Evolutionary conservation across 2,113 vertebrate genomes (phyloP).

Genomic region (Trogon melanurus): DNA sequence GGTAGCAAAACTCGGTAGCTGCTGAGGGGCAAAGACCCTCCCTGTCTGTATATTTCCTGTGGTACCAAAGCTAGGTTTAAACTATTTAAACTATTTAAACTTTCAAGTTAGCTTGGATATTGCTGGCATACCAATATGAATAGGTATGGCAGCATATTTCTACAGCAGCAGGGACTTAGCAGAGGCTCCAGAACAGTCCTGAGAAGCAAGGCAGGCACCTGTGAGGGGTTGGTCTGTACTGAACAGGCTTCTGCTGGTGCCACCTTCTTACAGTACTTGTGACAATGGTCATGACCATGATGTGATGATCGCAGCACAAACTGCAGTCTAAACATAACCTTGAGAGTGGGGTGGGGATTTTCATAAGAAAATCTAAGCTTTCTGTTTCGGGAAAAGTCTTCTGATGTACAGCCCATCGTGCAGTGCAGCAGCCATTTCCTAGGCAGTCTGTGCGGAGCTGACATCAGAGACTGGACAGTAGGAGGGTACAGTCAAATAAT

Average conservation of each 20-base stretch:
- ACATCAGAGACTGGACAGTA: neutral
- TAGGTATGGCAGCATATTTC: neutral
- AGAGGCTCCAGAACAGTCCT: neutral
- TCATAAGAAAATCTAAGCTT: neutral
- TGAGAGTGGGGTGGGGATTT: neutral
- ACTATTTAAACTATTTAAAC: no score
- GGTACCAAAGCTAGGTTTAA: neutral
- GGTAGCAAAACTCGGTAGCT: neutral
- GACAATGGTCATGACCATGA: neutral
- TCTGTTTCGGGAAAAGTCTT: neutral
- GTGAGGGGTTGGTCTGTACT: neutral
- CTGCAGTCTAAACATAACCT: neutral
- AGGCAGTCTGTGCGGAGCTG: neutral
- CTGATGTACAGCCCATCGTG: neutral
- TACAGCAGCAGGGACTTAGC: neutral
- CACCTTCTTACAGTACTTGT: neutral
- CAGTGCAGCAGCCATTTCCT: fast-evolving
- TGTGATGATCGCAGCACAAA: neutral
- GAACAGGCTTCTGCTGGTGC: neutral
- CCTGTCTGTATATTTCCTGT: neutral
- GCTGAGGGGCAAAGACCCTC: neutral
- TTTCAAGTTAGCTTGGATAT: neutral
- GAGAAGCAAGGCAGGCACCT: neutral
- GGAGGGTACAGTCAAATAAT: neutral
- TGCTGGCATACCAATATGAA: neutral